Evolutionary conservation across 2,797 vertebrate genomes (phyloP).

Genomic region (Sebastes steindachneri): DNA sequence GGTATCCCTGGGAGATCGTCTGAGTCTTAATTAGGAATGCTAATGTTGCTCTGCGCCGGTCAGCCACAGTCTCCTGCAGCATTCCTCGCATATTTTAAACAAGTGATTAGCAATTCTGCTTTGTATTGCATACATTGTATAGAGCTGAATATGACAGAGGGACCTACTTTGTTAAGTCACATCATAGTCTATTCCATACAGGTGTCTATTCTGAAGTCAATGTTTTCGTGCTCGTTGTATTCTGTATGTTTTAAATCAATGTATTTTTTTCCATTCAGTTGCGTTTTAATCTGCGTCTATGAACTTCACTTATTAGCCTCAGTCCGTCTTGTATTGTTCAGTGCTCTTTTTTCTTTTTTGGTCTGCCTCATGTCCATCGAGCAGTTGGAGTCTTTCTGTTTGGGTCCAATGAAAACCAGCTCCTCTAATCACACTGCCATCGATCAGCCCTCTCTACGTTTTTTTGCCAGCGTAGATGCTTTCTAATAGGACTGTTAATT

Average conservation of each 20-base stretch:
- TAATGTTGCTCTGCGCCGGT: constrained; percentile 45
- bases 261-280: neutral
- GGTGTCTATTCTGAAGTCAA: neutral
- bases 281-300: neutral
- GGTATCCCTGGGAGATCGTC: constrained; percentile 52
- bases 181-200: neutral
- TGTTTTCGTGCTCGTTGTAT: neutral
- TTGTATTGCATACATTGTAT: neutral
- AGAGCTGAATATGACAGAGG: neutral
- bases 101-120: constrained; percentile 17
- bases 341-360: neutral
- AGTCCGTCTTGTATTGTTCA: constrained; percentile 25
- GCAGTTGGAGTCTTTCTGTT: constrained; percentile 35
- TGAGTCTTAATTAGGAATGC: constrained; percentile 72
- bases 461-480: constrained; percentile 49
- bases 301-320: constrained; percentile 15
- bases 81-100: constrained; percentile 23
- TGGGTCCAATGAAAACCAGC: constrained; percentile 38
- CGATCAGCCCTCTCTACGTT: constrained; percentile 35
- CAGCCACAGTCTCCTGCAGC: constrained; percentile 35
- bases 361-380: constrained; percentile 27
- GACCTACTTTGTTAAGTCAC: neutral
- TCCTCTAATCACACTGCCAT: constrained; percentile 59
- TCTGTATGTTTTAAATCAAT: neutral
- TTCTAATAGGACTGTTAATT: constrained; percentile 74